A percentile compares a stretch with the other conserved stretches of the same genome.
These are phyloP conservation scores for Steinernema feltiae DNA, from an alignment of 1,140 invertebrate genomes.

Conservation along the genomic window DNA sequence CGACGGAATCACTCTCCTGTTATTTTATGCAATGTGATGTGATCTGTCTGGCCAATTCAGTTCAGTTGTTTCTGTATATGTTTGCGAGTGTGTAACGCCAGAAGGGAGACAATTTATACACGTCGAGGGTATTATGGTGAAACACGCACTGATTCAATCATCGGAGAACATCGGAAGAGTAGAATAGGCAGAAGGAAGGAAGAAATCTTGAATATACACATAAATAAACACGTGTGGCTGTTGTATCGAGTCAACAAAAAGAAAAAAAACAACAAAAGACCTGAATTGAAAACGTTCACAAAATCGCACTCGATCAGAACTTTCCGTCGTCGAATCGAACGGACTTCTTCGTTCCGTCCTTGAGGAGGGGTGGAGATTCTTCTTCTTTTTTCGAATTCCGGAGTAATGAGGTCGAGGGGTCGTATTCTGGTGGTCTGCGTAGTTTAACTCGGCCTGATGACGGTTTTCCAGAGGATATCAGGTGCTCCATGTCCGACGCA, in stretches of 20 bases:
- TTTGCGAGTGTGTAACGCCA: too few relatives aligned
- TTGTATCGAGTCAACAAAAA: background rate
- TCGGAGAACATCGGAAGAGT: constrained; percentile 9
- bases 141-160: constrained; percentile 14
- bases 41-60: too few relatives aligned
- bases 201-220: constrained; percentile 15
- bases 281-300: background rate
- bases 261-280: constrained; percentile 6
- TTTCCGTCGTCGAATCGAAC: background rate
- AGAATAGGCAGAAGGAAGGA: background rate
- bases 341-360: background rate
- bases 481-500: background rate
- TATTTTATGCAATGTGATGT: too few relatives aligned
- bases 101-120: background rate
- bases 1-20: too few relatives aligned
- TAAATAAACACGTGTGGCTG: constrained; percentile 9
- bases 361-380: background rate
- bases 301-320: background rate
- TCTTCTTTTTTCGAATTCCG: background rate
- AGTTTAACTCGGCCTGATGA: background rate
- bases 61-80: too few relatives aligned
- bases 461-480: background rate
- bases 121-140: constrained; percentile 15
- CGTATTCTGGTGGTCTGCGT: background rate
- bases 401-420: background rate